Evolutionary conservation across 1,140 invertebrate species (phyloP), one percentile per base, ranked within the genome.

Genomic region (Plectrocnemia conspersa): DNA sequence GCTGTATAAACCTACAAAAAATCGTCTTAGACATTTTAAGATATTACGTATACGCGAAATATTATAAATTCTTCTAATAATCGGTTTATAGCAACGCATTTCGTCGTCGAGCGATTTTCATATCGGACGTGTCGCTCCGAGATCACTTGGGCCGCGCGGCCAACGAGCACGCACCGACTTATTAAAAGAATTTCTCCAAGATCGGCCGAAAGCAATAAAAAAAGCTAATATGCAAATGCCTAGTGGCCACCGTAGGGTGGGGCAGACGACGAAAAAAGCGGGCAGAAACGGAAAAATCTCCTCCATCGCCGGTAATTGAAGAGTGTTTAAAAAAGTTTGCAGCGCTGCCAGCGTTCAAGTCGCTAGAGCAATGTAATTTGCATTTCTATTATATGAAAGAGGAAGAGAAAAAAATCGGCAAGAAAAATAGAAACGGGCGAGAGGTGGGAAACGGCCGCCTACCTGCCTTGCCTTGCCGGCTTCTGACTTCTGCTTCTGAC

Each of bases 241-340:
- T 46, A 29, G 41, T 52, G 58, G 27, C 19, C n/a, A n/a, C n/a
- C n/a, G n/a, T n/a, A n/a, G n/a, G n/a, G n/a, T n/a, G n/a, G 35
- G 10, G 35, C 11, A 38, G 35, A 38, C 7, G 10, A 16, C n/a
- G 27, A 18, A 53, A 59, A 54, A 59, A 45, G 46, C 21, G 35
- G 40, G 49, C 32, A n/a, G 18, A 38, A 41, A 56, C 54, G 48
- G 53, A 57, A 56, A 60, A 61, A 61, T 61, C 59, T 52, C n/a
- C n/a, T n/a, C 59, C 54, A 52, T 54, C 54, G 55, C 44, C 47
- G 54, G 59, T 61, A 61, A 61, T 61, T 61, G 59, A 61, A 61
- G 59, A 61, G 55, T 61, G 55, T 61, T 61, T 57, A 61, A 61
- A 57, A 61, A 61, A 61, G 55, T 57, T 61, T 61, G 59, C 58